Evolutionary conservation across 1,140 invertebrate species (phyloP).

Genomic region (Caenorhabditis remanei): DNA sequence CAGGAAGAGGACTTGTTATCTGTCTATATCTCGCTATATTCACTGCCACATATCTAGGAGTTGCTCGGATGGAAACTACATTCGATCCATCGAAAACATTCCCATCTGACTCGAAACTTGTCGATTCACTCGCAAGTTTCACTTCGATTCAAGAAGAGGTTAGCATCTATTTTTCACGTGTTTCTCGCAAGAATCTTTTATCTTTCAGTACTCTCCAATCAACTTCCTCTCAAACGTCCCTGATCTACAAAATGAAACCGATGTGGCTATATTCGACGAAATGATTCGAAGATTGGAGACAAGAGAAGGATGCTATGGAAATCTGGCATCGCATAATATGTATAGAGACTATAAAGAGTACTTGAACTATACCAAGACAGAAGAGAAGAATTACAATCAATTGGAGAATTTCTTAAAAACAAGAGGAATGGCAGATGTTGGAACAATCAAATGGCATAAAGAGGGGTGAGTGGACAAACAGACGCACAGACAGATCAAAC

Average conservation of each 20-base stretch:
- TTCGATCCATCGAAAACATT: constrained; percentile 74
- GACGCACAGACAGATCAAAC: background rate
- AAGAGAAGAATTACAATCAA: constrained; percentile 58
- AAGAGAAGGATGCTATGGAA: constrained; percentile 47
- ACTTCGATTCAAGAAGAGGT: constrained; percentile 65
- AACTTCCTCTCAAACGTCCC: constrained; percentile 72
- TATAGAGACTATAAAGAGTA: constrained; percentile 52
- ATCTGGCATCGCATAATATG: constrained; percentile 36
- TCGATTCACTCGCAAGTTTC: constrained; percentile 63
- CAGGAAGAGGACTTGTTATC: constrained; percentile 62
- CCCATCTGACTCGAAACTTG: constrained; percentile 66
- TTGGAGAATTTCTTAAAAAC: constrained; percentile 67
- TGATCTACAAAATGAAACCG: constrained; percentile 60
- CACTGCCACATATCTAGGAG: constrained; percentile 67
- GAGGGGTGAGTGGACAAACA: constrained; percentile 52
- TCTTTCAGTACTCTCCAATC: constrained; percentile 71
- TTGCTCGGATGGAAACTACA: constrained; percentile 68
- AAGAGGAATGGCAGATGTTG: constrained; percentile 65
- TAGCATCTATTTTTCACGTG: background rate
- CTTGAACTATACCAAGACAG: constrained; percentile 20
- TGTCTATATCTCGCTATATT: constrained; percentile 64
- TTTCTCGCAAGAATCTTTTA: constrained; percentile 27
- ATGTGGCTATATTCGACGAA: constrained; percentile 64
- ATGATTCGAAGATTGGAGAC: constrained; percentile 49
- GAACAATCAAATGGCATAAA: constrained; percentile 66